Percentiles rank a stretch among this genome's conserved stretches.
Conservation (phyloP, 2,888 invertebrate genomes). For the Troides oblongomaculatus region DNA sequence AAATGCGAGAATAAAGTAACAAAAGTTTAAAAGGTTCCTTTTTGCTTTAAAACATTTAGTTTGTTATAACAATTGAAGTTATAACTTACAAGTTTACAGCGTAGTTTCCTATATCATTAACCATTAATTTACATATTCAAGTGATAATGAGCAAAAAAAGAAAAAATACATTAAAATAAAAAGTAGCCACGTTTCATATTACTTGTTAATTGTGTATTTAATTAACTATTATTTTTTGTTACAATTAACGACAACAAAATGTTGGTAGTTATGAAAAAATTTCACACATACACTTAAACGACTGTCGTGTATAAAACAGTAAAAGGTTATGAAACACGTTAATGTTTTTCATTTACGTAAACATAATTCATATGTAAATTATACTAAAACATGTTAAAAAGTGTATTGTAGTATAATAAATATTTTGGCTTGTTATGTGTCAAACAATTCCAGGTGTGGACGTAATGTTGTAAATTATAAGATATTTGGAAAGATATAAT, state of each 20-base stretch:
- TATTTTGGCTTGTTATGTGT: not conserved
- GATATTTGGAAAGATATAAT: no score
- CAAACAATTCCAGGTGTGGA: constrained; percentile 7
- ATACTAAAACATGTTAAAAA: not conserved
- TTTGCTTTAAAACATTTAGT: no score
- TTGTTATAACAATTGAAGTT: no score
- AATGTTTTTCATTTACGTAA: constrained; percentile 8
- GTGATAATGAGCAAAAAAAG: constrained; percentile 1
- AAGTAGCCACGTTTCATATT: not conserved
- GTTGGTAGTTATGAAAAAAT: not conserved
- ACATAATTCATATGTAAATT: constrained; percentile 13
- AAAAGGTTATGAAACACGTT: not conserved
- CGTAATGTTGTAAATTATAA: not conserved
- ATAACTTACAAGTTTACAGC: not conserved
- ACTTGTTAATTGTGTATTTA: constrained; percentile 11
- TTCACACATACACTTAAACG: not conserved
- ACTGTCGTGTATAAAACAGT: not conserved
- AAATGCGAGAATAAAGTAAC: no score
- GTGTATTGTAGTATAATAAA: not conserved
- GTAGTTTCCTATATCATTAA: not conserved
- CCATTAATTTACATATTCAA: not conserved
- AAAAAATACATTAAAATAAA: not conserved
- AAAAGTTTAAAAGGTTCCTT: no score
- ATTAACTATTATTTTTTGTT: constrained; percentile 11
- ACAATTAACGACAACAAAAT: constrained; percentile 23